Conservation (phyloP, 2,113 vertebrate genomes). For the Cervus canadensis region DNA sequence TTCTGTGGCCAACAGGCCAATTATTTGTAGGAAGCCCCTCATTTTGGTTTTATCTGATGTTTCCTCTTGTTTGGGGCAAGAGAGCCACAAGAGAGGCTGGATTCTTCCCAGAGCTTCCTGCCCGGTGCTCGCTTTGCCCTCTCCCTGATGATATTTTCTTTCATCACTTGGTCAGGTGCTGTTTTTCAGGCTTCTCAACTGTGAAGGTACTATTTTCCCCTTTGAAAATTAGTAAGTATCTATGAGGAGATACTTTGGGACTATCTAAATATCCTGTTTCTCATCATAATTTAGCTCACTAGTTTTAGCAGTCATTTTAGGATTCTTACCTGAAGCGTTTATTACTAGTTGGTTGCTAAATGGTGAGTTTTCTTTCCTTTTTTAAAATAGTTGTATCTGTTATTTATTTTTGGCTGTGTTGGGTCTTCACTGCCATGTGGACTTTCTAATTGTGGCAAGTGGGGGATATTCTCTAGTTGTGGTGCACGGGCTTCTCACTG, state of each 20-base stretch:
- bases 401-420: not conserved
- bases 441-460: not conserved
- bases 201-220: not conserved
- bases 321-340: not conserved
- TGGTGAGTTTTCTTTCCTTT: not conserved
- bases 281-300: not conserved
- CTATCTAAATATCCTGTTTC: not conserved
- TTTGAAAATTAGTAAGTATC: not conserved
- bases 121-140: too few species aligned
- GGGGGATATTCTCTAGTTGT: not conserved
- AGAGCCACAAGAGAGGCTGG: rapidly evolving
- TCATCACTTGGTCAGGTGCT: not conserved
- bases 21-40: not conserved
- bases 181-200: not conserved
- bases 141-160: not conserved
- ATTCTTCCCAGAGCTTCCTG: not conserved
- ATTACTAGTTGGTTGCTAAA: not conserved
- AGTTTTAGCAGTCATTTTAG: not conserved
- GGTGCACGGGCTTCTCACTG: not conserved
- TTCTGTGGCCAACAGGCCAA: not conserved
- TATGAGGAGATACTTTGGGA: not conserved
- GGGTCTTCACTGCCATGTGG: not conserved
- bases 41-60: not conserved
- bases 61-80: not conserved
- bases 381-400: not conserved